Base-by-base conservation (phyloP, 2,888 invertebrate species). In the Rutpela maculata region DNA sequence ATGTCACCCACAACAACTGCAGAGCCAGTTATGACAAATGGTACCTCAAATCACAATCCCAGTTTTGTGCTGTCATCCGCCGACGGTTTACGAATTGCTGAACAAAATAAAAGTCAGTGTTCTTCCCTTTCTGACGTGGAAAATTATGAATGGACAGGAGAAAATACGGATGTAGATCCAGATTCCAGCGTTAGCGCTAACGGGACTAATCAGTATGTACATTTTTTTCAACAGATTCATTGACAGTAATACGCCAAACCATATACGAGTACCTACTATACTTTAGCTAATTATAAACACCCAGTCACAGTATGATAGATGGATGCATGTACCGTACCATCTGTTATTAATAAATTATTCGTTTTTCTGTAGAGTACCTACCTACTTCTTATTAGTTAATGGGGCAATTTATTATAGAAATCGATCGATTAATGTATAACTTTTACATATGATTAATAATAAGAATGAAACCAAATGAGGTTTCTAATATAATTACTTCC, bases 71-170 rank as follows among this genome's bases (percentile, higher is more conserved):
- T 81, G 73, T 75, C 80, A 17, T 66, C 78, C 65, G 75, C 71
- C 43, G 74, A 76, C 56, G 72, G 72, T 69, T 79, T 81, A 68
- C 15, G 67, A 55, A 79, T 70, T 63, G 79, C 78, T 60, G 82
- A 81, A 11, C 80, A 79, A 57, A 80, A 82, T 56, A 89, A 88
- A 85, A 91, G 91, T 85, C 91, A 91, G 84, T 91, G 91, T 85
- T 91, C 90, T 57, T 92, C 92, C 75, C 91, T 95, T 82, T 95
- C 95, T 5, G 95, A 95, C 86, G 94, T 94, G 12, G 96, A 96
- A 88, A 95, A 94, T 89, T 96, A 94, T 90, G 96, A 96, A 88
- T 95, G 96, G 89, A 94, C 94, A 86, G 95, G 95, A 1, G 87
- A 86, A 70, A 92, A 91, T 75, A 93, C 90, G 18, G 93, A 93